Evolutionary conservation across 2,797 vertebrate genomes (phyloP).

Genomic region (Hirundo rustica): DNA sequence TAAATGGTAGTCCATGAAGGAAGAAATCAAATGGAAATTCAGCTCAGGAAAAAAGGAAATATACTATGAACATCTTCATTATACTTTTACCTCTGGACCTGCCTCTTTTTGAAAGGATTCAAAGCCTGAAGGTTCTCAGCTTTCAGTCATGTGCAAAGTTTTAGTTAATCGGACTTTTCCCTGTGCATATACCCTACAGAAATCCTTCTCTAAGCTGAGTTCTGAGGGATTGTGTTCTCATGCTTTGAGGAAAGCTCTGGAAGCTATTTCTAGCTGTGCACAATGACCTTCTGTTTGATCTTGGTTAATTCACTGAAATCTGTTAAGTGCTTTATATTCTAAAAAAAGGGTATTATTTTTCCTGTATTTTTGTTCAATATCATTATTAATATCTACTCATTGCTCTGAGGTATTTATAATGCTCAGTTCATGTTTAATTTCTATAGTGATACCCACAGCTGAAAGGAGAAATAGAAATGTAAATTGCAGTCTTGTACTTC

Average conservation of each 20-base stretch:
- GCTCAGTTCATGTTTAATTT: constrained; percentile 17
- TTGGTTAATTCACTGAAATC: constrained; percentile 25
- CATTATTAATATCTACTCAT: constrained; percentile 44
- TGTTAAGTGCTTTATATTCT: not conserved
- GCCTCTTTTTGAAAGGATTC: not conserved
- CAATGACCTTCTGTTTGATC: constrained; percentile 45
- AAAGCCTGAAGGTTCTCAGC: constrained; percentile 18
- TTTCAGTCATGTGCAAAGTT: not conserved
- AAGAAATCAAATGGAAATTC: not conserved
- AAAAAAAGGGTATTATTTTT: constrained; percentile 39
- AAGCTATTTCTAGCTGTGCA: constrained; percentile 29
- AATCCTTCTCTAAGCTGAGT: not conserved
- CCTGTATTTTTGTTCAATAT: constrained; percentile 10
- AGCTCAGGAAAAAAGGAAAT: not conserved
- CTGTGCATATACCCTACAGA: constrained; percentile 19
- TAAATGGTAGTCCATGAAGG: not conserved
- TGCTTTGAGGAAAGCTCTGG: constrained; percentile 19
- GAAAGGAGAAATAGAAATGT: not conserved
- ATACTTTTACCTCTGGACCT: not conserved
- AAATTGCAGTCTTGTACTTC: not conserved
- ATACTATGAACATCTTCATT: not conserved
- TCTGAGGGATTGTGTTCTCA: not conserved
- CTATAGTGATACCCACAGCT: not conserved
- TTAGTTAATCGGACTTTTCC: not conserved
- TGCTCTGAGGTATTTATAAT: not conserved